Base-by-base conservation (phyloP, 2,797 vertebrate genomes). In the Decapterus maruadsi region DNA sequence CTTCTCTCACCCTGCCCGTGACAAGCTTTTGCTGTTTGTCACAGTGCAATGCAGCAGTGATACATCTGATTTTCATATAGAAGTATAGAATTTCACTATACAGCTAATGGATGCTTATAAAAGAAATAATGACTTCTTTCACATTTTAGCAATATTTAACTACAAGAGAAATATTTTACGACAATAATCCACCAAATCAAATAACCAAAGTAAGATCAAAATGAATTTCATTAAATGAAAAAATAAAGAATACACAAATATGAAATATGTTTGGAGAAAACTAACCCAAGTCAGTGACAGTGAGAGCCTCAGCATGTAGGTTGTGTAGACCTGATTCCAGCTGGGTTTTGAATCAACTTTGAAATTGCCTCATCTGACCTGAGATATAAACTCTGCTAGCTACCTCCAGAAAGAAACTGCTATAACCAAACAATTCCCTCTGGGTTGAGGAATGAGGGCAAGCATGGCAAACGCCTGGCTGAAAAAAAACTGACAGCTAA, bases 401-500 rank as follows among this genome's bases (percentile, higher is more conserved):
- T 19, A 36, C 54, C 58, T 70, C 36, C 65, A 78, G 53, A 48
- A 68, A 26, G 34, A 64, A 75, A 85, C 38, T 66, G 63, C 72
- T 70, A 58, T 36, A 70, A 85, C 75, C 68, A 90, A 92, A 84
- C 78, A 64, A 45, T 72, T 81, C 69, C 85, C 88, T 77, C 56
- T 73, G 67, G 85, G 81, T 64, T 57, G 73, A 79, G 79, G 87
- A 94, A 92, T 87, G 82, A 90, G 93, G 93, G 84, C 93, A 91
- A 89, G 74, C 16, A 20, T 78, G 87, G 87, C 87, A 89, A 93
- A 84, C 10, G 29, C 79, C 87, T 55, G 63, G 79, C 59, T 86
- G 83, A 92, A 89, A 89, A 90, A 90, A 83, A 88, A 81, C 75
- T 85, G 84, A 85, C 71, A 68, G 75, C 81, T 94, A 93, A 94